Evolutionary conservation across 2,113 vertebrate species (phyloP).

Genomic region (Oncorhynchus masou): DNA sequence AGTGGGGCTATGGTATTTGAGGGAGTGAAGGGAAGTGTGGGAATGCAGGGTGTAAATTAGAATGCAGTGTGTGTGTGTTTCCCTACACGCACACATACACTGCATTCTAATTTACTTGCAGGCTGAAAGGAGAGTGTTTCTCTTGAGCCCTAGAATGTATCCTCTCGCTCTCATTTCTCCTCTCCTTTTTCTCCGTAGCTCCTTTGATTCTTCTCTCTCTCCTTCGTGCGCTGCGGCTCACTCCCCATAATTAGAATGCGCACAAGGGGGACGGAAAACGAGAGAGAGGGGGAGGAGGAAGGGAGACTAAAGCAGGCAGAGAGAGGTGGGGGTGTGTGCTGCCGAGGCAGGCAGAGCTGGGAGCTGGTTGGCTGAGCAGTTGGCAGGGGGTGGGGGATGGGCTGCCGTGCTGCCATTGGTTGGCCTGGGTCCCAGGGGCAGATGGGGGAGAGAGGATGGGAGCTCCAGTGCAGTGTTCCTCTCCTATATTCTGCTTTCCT

Average conservation of each 20-base stretch:
- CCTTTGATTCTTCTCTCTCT: conserved; percentile 45
- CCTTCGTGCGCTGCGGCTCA: conserved; percentile 35
- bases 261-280: conserved; percentile 22
- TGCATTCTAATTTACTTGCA: conserved; percentile 39
- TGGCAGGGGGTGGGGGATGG: conserved; percentile 48
- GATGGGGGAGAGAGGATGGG: conserved; percentile 9
- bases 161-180: conserved; percentile 19
- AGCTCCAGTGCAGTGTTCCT: conserved; percentile 10
- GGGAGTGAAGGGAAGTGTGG: neutral
- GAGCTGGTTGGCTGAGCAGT: conserved; percentile 45
- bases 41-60: conserved; percentile 7
- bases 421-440: conserved; percentile 7
- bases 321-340: conserved; percentile 34
- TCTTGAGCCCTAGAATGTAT: conserved; percentile 23
- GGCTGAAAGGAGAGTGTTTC: conserved; percentile 40
- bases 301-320: neutral
- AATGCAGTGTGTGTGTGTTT: no score
- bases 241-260: conserved; percentile 56
- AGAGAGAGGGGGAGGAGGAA: neutral
- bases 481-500: neutral
- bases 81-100: neutral
- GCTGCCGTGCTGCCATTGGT: conserved; percentile 34
- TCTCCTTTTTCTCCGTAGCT: neutral
- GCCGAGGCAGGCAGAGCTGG: conserved; percentile 34
- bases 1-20: neutral